phyloP scores from a whole-genome alignment of 2,797 vertebrate genomes.

The Acanthurus tractus region DNA sequence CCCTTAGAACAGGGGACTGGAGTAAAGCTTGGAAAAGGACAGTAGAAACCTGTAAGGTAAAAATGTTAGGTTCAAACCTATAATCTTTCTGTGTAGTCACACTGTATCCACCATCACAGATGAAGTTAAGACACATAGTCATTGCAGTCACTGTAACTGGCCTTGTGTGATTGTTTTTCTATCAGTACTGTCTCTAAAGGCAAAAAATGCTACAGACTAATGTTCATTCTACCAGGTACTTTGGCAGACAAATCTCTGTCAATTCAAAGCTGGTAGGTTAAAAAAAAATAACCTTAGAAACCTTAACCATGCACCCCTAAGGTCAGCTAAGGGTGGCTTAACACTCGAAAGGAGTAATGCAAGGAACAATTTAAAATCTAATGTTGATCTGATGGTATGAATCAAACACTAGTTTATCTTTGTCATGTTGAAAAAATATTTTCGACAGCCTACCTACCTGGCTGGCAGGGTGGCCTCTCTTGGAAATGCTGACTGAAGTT shows the following conservation, averaged over 20 bases:
- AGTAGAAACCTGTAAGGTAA: conserved; percentile 85
- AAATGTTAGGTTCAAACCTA: neutral
- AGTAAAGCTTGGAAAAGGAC: conserved; percentile 66
- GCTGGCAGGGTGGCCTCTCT: conserved; percentile 65
- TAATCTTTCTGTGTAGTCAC: neutral
- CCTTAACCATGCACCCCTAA: too few relatives aligned
- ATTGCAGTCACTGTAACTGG: too few relatives aligned
- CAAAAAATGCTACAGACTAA: too few relatives aligned
- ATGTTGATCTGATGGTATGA: neutral
- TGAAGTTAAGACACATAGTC: neutral
- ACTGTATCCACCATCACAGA: too few relatives aligned
- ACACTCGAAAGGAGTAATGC: neutral
- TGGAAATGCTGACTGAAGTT: conserved; percentile 45
- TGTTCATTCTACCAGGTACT: too few relatives aligned
- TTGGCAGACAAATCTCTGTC: too few relatives aligned
- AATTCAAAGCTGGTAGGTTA: too few relatives aligned
- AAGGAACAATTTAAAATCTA: neutral
- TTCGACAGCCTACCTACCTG: conserved; percentile 75
- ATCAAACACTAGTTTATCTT: neutral
- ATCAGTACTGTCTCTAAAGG: too few relatives aligned
- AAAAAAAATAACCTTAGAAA: too few relatives aligned
- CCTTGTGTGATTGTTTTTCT: too few relatives aligned
- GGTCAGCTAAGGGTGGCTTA: neutral
- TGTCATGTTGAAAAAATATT: neutral
- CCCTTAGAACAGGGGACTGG: conserved; percentile 87